Base-by-base conservation (phyloP, 2,113 vertebrate genomes). In the Scalopus aquaticus region DNA sequence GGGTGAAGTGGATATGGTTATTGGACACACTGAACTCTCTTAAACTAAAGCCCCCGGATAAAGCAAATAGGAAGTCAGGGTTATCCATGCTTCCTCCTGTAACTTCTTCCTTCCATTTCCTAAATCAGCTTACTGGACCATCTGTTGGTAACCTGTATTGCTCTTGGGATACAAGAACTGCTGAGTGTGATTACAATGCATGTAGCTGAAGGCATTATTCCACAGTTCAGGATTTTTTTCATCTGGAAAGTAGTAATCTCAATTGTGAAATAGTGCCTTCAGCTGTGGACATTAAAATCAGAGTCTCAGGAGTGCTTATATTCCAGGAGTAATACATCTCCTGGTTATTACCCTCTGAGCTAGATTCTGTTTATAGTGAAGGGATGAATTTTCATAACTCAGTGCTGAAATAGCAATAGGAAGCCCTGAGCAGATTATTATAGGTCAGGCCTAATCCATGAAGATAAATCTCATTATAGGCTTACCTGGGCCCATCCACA, bases 241-340 rank as follows among this genome's bases (percentile, higher is more conserved):
- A 88, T 96, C 92, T 85, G 73, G 88, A 96, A 94, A 96, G 82
- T 76, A 95, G 96, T 96, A 92, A 96, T 96, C 95, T 96, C 96
- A 95, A 73, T 96, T 95, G 97, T 97, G 97, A 97, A 97, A 97
- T 94, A 96, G 93, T 96, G 96, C 97, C 96, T 96, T 97, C 95
- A 96, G 96, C 97, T 96, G 94, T 96, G 97, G 96, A 97, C 95
- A 95, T 97, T 97, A 94, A 94, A 97, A 95, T 97, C 96, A 93
- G 70, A 80, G 96, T 96, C 97, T 96, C 97, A 91, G 83, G 96
- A 97, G 96, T 87, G 80, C 93, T 92, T 89, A 82, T 83, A 67
- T 96, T 96, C 94, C 69, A 80, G 65, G 70, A 96, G 91, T 93
- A 91, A 97, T 97, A 95, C 78, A 83, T 97, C 93, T 96, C 94